These are phyloP conservation scores for Metridium senile DNA, from an alignment of 92 coral and sea anemone genomes.

Conservation along the genomic window DNA sequence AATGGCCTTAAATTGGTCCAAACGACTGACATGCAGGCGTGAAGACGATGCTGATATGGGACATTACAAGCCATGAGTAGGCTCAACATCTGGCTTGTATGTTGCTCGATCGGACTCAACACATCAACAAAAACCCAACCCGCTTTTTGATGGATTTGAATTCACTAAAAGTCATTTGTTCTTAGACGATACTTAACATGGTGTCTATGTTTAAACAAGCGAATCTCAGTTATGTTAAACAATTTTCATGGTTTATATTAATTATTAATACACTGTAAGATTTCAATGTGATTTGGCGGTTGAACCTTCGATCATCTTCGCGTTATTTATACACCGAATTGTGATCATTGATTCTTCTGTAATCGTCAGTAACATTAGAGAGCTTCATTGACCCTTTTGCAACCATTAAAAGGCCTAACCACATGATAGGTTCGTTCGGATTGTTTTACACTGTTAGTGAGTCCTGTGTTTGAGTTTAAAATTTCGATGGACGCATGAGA, in stretches of 20 bases:
- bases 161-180: background rate
- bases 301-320: background rate
- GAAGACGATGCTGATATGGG: conserved; percentile 13
- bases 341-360: background rate
- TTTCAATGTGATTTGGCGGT: conserved; percentile 6
- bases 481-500: background rate
- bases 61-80: background rate
- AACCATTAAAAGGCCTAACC: conserved; percentile 2
- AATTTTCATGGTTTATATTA: background rate
- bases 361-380: conserved; percentile 31
- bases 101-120: conserved; percentile 3
- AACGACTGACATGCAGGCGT: conserved; percentile 12
- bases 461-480: background rate
- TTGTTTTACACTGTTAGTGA: background rate
- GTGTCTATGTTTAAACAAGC: background rate
- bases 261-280: conserved; percentile 13
- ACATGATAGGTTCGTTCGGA: background rate
- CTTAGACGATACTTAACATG: background rate
- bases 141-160: background rate
- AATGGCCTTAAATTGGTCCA: conserved; percentile 4
- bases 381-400: background rate
- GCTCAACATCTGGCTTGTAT: conserved; percentile 25
- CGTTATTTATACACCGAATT: background rate
- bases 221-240: conserved; percentile 18
- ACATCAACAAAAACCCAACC: background rate